Conservation (phyloP, 2,888 invertebrate species). For the Drosophila atripex region DNA sequence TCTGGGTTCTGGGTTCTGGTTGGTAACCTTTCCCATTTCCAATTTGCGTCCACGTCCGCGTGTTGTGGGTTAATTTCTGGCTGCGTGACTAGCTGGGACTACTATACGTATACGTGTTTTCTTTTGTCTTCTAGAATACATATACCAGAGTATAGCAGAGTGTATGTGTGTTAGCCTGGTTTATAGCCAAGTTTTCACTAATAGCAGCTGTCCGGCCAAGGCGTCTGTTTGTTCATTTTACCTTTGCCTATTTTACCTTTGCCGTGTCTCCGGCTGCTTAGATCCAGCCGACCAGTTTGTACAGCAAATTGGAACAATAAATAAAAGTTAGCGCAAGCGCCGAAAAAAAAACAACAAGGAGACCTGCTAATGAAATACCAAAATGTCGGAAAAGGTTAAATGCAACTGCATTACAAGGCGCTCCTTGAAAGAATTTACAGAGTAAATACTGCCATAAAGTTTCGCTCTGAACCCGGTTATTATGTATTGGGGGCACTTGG, state of each 20-base stretch:
- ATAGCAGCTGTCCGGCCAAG: slow-evolving; percentile 45
- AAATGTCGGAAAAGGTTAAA: slow-evolving; percentile 14
- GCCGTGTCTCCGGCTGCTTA: slow-evolving; percentile 18
- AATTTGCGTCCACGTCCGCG: slow-evolving; percentile 46
- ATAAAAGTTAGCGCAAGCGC: slow-evolving; percentile 50
- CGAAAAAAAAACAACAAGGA: slow-evolving; percentile 7
- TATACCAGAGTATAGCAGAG: not conserved
- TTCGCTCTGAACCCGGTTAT: slow-evolving; percentile 21
- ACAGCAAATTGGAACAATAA: slow-evolving; percentile 66
- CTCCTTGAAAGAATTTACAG: slow-evolving; percentile 10
- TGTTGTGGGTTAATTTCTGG: slow-evolving; percentile 46
- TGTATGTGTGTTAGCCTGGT: slow-evolving; percentile 8
- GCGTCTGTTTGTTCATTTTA: slow-evolving; percentile 26
- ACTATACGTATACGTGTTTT: slow-evolving; percentile 12
- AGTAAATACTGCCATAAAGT: slow-evolving; percentile 16
- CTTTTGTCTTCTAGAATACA: not conserved
- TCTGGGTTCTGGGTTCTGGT: slow-evolving; percentile 17
- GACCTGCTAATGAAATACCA: slow-evolving; percentile 1
- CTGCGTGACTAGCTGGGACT: slow-evolving; percentile 43
- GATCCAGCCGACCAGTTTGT: slow-evolving; percentile 45
- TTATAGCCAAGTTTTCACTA: slow-evolving; percentile 29
- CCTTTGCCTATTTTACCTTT: slow-evolving; percentile 10
- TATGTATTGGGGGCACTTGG: slow-evolving; percentile 25
- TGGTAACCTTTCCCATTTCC: slow-evolving; percentile 33
- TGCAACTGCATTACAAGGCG: slow-evolving; percentile 37